Percentiles rank a stretch among this genome's conserved stretches.
Evolutionary conservation across 2,113 vertebrate genomes (phyloP).

Genomic region (Nasalis larvatus): DNA sequence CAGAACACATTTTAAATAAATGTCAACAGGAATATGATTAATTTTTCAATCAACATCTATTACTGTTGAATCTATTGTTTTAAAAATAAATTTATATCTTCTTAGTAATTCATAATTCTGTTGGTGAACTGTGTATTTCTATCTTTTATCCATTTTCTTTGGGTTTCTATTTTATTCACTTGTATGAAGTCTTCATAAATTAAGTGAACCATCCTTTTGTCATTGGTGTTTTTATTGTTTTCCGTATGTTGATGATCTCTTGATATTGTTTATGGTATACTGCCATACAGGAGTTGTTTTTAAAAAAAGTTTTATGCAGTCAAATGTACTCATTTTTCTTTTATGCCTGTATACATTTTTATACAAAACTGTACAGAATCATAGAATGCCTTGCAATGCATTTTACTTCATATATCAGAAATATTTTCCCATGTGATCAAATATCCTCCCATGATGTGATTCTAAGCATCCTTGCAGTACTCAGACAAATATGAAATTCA

Average conservation of each 20-base stretch:
- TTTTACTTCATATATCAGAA: not conserved
- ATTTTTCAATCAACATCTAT: slow-evolving; percentile 32
- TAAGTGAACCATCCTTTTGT: not conserved
- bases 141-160: not conserved
- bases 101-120: not conserved
- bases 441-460: not conserved
- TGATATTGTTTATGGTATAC: not conserved
- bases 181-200: slow-evolving; percentile 29
- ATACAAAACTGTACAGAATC: not conserved
- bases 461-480: not conserved
- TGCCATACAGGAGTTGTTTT: not conserved
- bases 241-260: not conserved
- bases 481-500: not conserved
- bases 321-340: not conserved
- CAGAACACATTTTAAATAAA: not conserved
- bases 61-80: not conserved
- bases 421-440: not conserved
- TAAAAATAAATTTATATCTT: not conserved
- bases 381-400: not conserved
- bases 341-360: not conserved
- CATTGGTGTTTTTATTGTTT: not conserved
- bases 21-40: not conserved
- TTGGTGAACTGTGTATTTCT: not conserved
- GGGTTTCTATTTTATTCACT: not conserved
- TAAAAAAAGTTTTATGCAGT: not conserved